Evolutionary conservation across 2,113 vertebrate genomes (phyloP).

Genomic region (Forbesichthys agassizii): DNA sequence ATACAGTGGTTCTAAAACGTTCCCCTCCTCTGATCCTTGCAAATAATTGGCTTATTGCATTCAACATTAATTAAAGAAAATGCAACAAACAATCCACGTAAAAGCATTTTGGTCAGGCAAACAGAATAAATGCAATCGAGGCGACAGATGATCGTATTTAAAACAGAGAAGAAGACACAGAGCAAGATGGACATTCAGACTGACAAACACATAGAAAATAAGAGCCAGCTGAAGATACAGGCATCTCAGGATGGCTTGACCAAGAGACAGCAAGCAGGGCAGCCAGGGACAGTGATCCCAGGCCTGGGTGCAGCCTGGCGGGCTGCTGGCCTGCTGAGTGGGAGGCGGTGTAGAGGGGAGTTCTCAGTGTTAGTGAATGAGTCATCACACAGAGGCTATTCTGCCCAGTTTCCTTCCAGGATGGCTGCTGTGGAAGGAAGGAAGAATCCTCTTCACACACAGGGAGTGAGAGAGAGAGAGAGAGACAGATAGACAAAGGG

Average conservation of each 20-base stretch:
- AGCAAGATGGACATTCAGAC: neutral
- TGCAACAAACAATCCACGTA: no score
- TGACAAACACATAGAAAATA: neutral
- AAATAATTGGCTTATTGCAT: no score
- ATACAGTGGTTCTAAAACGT: neutral
- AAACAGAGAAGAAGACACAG: neutral
- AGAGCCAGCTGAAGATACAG: neutral
- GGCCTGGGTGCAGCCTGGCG: constrained; percentile 64
- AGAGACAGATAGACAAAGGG: constrained; percentile 19
- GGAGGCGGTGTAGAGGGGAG: constrained; percentile 42
- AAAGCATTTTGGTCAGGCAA: constrained; percentile 23
- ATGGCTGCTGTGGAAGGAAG: constrained; percentile 39
- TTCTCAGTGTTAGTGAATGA: constrained; percentile 58
- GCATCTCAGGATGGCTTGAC: neutral
- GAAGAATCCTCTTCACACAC: constrained; percentile 47
- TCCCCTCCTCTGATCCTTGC: no score
- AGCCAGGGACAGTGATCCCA: constrained; percentile 36
- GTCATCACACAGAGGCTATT: constrained; percentile 62
- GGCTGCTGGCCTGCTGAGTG: constrained; percentile 49
- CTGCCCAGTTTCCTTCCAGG: constrained; percentile 54
- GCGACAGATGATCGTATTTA: neutral
- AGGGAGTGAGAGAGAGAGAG: constrained; percentile 6
- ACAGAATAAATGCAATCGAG: constrained; percentile 23
- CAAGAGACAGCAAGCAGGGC: constrained; percentile 11
- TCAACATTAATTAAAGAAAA: no score